Evolutionary conservation across 2,888 invertebrate species (phyloP), one percentile per base, ranked within the genome.

Genomic region (Nudaria mundana): DNA sequence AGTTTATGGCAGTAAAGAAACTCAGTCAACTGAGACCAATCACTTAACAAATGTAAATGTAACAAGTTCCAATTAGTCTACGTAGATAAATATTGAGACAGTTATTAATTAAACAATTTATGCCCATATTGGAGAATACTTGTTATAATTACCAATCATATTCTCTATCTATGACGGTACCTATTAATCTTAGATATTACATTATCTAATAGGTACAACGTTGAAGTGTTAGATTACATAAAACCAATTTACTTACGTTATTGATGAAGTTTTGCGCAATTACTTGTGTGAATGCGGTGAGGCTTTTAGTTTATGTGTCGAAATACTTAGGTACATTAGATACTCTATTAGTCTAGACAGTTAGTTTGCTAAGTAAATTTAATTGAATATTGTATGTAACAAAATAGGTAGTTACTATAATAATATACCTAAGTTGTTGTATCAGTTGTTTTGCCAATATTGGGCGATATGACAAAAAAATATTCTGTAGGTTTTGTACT

Each of bases 221-320:
- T 29, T 46, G 37, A 45, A 44, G 47, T 58, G 60, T 56, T 50
- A 48, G 41, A 56, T 58, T 47, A 51, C 40, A 34, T 44, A 40
- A 36, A 48, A 50, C 53, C n/a, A n/a, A 58, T 56, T 60, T 58
- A 56, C 46, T 41, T n/a, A n/a, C n/a, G 38, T 48, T 56, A 58
- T 60, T 56, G 53, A 56, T 53, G 53, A 40, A 46, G 29, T 18
- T 40, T 28, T 36, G 44, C 31, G 43, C 46, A 31, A 43, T 53
- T 56, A 60, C 45, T 45, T 57, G n/a, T 53, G 50, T 45, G 61
- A 52, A 53, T 40, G 40, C 30, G 44, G 46, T 48, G 30, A 14
- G 14, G 23, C 32, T 41, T 43, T 60, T 60, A 41, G 48, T 45
- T 56, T 48, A 41, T 37, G n/a, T 23, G 42, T n/a, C 14, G 24